These are phyloP conservation scores for Uloborus plumipes DNA, from an alignment of 2,888 invertebrate genomes.

Conservation along the genomic window DNA sequence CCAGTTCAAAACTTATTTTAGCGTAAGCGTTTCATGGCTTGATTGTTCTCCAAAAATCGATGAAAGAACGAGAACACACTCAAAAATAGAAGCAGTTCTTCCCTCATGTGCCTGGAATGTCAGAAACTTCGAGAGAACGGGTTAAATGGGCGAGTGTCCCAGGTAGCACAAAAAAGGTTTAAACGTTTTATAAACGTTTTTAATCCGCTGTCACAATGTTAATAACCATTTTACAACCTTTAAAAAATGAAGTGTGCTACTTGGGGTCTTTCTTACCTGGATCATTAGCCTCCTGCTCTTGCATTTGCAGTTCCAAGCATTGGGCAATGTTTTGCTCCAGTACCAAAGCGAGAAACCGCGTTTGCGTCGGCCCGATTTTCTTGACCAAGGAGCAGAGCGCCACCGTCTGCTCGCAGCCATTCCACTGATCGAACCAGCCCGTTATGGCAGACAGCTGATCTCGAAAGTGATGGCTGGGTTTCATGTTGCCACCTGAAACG, in stretches of 20 bases:
- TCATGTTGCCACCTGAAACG: slow-evolving; percentile 57
- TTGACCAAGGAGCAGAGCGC: slow-evolving; percentile 89
- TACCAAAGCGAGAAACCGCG: slow-evolving; percentile 86
- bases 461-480: slow-evolving; percentile 76
- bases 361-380: slow-evolving; percentile 86
- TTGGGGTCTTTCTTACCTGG: slow-evolving; percentile 75
- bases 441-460: slow-evolving; percentile 90
- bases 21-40: too few relatives aligned
- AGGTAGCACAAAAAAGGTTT: too few relatives aligned
- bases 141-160: too few relatives aligned
- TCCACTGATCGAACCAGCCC: slow-evolving; percentile 90
- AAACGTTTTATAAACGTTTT: too few relatives aligned
- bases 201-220: too few relatives aligned
- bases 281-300: slow-evolving; percentile 81
- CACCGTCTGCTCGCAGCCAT: slow-evolving; percentile 91
- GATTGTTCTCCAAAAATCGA: too few relatives aligned
- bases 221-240: too few relatives aligned
- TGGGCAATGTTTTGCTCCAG: slow-evolving; percentile 80
- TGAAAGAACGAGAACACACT: too few relatives aligned
- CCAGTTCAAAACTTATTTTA: too few relatives aligned
- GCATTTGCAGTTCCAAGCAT: slow-evolving; percentile 76
- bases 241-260: too few relatives aligned
- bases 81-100: neutral
- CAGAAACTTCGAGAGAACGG: neutral
- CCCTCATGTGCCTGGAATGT: neutral